Evolutionary conservation across 2,113 vertebrate genomes (phyloP).

Genomic region (Ptilorrhoa leucosticta): DNA sequence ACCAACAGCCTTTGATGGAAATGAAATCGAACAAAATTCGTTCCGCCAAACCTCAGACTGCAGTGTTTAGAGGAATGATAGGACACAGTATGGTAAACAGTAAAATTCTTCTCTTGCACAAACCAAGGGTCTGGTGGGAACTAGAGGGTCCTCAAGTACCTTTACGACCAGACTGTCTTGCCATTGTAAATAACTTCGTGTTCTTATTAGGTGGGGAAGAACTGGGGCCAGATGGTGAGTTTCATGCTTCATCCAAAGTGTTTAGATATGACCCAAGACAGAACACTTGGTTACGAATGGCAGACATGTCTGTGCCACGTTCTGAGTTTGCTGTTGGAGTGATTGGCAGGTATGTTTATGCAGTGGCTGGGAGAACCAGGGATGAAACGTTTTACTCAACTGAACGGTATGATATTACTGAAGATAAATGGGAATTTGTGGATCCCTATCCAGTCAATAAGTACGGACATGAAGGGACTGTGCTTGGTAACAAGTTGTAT

Average conservation of each 20-base stretch:
- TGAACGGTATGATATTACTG: constrained; percentile 93
- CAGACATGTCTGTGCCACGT: constrained; percentile 97
- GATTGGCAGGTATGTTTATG: constrained; percentile 94
- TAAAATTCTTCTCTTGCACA: constrained; percentile 96
- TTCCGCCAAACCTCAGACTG: constrained; percentile 93
- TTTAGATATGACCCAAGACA: constrained; percentile 97
- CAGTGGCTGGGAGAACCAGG: constrained; percentile 93
- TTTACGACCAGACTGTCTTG: constrained; percentile 92
- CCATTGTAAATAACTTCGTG: constrained; percentile 96
- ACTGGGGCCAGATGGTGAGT: constrained; percentile 94
- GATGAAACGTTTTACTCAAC: constrained; percentile 98
- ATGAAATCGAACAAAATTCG: constrained; percentile 93
- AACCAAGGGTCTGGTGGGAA: constrained; percentile 98
- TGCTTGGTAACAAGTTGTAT: constrained; percentile 91
- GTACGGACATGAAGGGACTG: constrained; percentile 96
- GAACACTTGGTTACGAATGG: constrained; percentile 96
- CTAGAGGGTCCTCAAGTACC: constrained; percentile 97
- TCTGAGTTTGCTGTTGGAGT: constrained; percentile 98
- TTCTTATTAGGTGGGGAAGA: constrained; percentile 97
- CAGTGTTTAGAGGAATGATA: constrained; percentile 98
- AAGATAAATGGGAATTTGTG: constrained; percentile 98
- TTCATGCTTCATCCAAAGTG: constrained; percentile 97
- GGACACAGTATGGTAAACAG: constrained; percentile 99
- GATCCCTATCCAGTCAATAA: constrained; percentile 98
- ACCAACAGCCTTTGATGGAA: constrained; percentile 94